These are phyloP conservation scores for Silurus lanzhouensis DNA, from an alignment of 2,797 vertebrate genomes.

Conservation along the genomic window DNA sequence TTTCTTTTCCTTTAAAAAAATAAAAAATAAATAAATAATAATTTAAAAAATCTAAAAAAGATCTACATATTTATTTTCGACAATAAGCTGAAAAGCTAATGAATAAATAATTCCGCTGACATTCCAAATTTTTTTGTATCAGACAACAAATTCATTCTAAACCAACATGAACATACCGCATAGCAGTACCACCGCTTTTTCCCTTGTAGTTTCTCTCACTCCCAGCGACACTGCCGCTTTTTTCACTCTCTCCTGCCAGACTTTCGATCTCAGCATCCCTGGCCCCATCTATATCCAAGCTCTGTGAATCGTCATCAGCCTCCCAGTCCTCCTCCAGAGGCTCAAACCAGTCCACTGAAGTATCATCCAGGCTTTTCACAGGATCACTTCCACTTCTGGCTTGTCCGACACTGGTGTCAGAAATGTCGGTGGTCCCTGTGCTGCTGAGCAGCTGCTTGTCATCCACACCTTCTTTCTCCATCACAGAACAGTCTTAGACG, in stretches of 20 bases:
- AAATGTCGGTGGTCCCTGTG: slow-evolving; percentile 2
- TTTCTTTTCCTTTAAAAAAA: slow-evolving; percentile 39
- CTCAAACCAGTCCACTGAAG: slow-evolving; percentile 76
- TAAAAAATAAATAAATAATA: neutral
- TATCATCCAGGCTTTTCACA: slow-evolving; percentile 47
- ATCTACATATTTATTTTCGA: neutral
- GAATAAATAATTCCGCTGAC: neutral
- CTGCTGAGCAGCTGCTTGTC: slow-evolving; percentile 17
- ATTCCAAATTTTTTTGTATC: neutral
- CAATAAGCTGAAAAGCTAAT: neutral
- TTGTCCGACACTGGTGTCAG: slow-evolving; percentile 16
- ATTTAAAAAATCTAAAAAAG: too few species aligned
- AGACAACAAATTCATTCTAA: neutral
- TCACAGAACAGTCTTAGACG: neutral
- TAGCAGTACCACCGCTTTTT: slow-evolving; percentile 11
- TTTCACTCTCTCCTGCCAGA: slow-evolving; percentile 70
- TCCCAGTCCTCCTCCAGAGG: slow-evolving; percentile 69
- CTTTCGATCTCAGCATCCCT: slow-evolving; percentile 68
- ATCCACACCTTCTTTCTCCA: slow-evolving; percentile 2
- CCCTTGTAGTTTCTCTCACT: slow-evolving; percentile 59
- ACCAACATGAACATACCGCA: slow-evolving; percentile 60
- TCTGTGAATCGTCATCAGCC: slow-evolving; percentile 63
- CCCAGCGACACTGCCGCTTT: slow-evolving; percentile 65
- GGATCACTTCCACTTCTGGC: slow-evolving; percentile 22
- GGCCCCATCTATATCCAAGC: slow-evolving; percentile 41